These are phyloP conservation scores for Microplitis mediator DNA, from an alignment of 1,140 invertebrate genomes.

Conservation along the genomic window DNA sequence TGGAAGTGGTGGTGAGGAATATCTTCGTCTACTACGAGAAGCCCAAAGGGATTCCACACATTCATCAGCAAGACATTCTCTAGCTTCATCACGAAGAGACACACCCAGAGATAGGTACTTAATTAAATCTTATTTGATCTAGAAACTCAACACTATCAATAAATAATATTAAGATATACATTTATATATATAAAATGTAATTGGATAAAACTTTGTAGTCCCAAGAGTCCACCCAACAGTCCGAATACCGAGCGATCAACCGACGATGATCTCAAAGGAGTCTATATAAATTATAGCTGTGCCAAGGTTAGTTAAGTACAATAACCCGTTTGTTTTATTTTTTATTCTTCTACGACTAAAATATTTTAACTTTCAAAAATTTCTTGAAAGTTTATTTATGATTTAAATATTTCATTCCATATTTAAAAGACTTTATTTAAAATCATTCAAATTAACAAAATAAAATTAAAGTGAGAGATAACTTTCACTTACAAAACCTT, in stretches of 20 bases:
- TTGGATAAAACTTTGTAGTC: constrained; percentile 65
- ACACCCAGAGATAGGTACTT: constrained; percentile 63
- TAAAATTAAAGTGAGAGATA: background rate
- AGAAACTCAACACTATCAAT: background rate
- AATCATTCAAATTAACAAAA: background rate
- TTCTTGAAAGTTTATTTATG: too few relatives aligned
- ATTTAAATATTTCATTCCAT: too few relatives aligned
- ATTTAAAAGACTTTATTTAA: background rate
- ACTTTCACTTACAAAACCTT: background rate
- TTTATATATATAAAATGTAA: background rate
- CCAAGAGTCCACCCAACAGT: constrained; percentile 90
- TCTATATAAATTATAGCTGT: constrained; percentile 80
- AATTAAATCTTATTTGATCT: background rate
- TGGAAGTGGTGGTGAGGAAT: constrained; percentile 71
- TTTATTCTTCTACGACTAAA: too few relatives aligned
- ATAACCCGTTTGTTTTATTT: background rate
- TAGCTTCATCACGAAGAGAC: constrained; percentile 79
- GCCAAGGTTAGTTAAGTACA: constrained; percentile 61
- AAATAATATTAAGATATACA: constrained; percentile 8
- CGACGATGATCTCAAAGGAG: constrained; percentile 78
- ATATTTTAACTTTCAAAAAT: too few relatives aligned
- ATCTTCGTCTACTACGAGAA: constrained; percentile 80
- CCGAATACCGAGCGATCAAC: constrained; percentile 79
- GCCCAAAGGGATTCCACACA: constrained; percentile 86
- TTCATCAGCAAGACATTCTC: constrained; percentile 80